Evolutionary conservation across 2,113 vertebrate genomes (phyloP).

Genomic region (Sturnus vulgaris): DNA sequence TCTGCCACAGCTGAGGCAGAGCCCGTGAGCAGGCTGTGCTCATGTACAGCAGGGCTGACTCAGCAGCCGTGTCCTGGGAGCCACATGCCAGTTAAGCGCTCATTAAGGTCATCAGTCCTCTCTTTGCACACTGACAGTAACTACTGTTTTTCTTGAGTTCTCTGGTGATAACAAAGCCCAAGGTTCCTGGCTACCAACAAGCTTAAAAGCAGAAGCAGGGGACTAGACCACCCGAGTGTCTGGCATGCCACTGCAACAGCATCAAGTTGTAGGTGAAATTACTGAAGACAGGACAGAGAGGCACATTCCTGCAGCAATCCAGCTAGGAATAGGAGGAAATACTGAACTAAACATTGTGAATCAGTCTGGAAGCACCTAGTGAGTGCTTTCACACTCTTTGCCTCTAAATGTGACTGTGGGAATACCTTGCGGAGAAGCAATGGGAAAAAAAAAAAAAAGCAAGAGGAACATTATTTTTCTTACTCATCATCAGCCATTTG

Average conservation of each 20-base stretch:
- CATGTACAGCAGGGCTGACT: neutral
- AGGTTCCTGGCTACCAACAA: neutral
- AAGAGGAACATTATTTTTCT: neutral
- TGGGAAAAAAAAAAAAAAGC: rapidly evolving
- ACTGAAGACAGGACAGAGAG: neutral
- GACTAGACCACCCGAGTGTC: neutral
- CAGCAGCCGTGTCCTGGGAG: conserved; percentile 3
- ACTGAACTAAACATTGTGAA: neutral
- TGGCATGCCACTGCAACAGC: neutral
- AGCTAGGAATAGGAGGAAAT: neutral
- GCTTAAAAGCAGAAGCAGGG: neutral
- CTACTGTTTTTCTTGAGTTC: neutral
- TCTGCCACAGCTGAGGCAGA: neutral
- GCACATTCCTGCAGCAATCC: neutral
- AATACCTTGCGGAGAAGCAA: neutral
- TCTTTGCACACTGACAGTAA: neutral
- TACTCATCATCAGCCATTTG: neutral
- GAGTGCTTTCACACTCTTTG: neutral
- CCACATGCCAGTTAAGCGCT: neutral
- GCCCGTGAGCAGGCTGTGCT: neutral
- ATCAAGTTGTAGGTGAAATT: neutral
- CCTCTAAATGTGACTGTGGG: neutral
- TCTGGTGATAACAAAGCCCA: neutral
- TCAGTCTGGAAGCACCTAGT: neutral
- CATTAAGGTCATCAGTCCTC: neutral